Percentiles rank a stretch among this genome's conserved stretches.
Conservation (phyloP, 1,140 invertebrate species). For the Gonatopus flavifemur region DNA sequence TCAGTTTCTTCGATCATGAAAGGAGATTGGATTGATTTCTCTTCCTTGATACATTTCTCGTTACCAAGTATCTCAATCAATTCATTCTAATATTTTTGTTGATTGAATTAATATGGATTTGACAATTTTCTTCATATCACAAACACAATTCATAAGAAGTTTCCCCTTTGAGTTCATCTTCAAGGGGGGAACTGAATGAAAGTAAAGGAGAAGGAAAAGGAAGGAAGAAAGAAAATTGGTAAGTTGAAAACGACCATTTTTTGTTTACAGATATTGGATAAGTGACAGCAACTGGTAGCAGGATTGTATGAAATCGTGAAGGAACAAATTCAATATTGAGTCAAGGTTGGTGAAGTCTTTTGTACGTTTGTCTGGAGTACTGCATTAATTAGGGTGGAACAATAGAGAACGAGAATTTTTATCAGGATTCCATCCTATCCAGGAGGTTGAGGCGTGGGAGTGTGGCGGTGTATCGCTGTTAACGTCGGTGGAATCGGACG, state of each 20-base stretch:
- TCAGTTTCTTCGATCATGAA: too few species aligned
- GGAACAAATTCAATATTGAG: slow-evolving; percentile 1
- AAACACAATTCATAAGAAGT: too few species aligned
- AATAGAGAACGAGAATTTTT: slow-evolving; percentile 57
- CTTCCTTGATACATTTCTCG: too few species aligned
- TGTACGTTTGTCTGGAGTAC: slow-evolving; percentile 1
- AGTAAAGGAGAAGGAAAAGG: not conserved
- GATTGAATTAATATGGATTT: too few species aligned
- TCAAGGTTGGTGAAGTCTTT: not conserved
- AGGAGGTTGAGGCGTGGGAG: slow-evolving; percentile 54
- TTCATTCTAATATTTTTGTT: too few species aligned
- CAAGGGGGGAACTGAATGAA: too few species aligned
- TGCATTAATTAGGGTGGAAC: slow-evolving; percentile 56
- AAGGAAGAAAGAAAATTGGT: too few species aligned
- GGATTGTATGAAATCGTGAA: slow-evolving; percentile 35
- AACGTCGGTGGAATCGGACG: slow-evolving; percentile 21
- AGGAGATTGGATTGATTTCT: not conserved
- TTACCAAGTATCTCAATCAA: too few species aligned
- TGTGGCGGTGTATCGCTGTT: slow-evolving; percentile 31
- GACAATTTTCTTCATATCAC: too few species aligned
- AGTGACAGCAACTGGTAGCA: slow-evolving; percentile 50
- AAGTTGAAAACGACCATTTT: slow-evolving; percentile 49
- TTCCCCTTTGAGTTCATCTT: too few species aligned
- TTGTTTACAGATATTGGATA: slow-evolving; percentile 58
- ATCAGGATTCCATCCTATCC: slow-evolving; percentile 43